Conservation (phyloP, 2,113 vertebrate genomes). For the Malurus melanocephalus region DNA sequence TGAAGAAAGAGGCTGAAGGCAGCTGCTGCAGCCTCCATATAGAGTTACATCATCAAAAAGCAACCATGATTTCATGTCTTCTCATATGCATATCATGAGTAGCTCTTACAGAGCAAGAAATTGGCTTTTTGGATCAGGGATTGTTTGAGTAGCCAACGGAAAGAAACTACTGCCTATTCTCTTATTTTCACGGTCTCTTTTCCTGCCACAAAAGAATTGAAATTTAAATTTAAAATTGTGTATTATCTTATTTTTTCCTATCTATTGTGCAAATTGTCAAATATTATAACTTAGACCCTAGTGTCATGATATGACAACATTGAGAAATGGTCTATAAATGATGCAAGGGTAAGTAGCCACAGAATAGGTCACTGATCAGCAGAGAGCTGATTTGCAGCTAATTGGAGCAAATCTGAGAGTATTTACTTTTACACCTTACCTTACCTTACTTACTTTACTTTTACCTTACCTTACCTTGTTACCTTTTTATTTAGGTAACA, state of each 20-base stretch:
- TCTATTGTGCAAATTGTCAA: background rate
- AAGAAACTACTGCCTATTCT: background rate
- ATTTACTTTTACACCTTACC: background rate
- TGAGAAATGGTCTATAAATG: background rate
- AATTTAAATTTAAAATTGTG: background rate
- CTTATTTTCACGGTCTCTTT: background rate
- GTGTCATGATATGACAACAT: background rate
- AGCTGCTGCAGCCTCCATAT: background rate
- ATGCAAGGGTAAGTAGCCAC: background rate
- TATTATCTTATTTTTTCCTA: background rate
- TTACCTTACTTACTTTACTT: no score
- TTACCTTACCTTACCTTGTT: no score
- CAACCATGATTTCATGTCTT: background rate
- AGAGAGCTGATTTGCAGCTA: background rate
- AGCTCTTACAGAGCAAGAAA: background rate
- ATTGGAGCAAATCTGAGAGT: background rate
- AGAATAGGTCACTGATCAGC: background rate
- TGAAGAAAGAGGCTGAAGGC: background rate
- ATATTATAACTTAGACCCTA: background rate
- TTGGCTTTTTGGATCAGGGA: background rate
- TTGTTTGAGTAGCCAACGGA: background rate
- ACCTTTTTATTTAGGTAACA: no score
- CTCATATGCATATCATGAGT: background rate
- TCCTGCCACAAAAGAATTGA: background rate
- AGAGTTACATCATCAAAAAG: background rate